These are phyloP conservation scores for Pocillopora meandrina DNA, from an alignment of 92 coral and sea anemone species.

Conservation along the genomic window DNA sequence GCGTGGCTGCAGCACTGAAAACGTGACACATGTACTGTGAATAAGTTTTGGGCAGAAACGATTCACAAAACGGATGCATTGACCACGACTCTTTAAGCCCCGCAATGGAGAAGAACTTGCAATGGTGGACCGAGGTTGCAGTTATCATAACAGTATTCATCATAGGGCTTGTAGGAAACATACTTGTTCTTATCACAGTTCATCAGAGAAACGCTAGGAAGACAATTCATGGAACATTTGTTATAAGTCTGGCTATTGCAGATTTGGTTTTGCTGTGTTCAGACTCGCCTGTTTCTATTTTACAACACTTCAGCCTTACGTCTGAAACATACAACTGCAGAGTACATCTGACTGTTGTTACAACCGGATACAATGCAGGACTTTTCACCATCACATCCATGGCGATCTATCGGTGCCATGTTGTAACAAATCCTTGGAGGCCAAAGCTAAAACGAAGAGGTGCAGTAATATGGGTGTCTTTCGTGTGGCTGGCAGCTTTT, in stretches of 20 bases:
- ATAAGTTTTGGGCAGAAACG: too few species aligned
- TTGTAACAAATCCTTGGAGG: conserved; percentile 63
- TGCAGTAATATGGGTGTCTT: conserved; percentile 38
- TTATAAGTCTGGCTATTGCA: conserved; percentile 55
- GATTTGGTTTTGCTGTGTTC: conserved; percentile 49
- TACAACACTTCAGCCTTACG: background rate
- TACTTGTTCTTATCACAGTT: conserved; percentile 41
- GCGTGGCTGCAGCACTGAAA: too few species aligned
- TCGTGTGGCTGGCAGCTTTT: conserved; percentile 60
- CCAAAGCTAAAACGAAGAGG: conserved; percentile 38
- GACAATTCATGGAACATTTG: conserved; percentile 60
- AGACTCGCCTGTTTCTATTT: conserved; percentile 33
- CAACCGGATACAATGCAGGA: conserved; percentile 57
- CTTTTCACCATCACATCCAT: conserved; percentile 65
- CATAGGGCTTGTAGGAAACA: conserved; percentile 56
- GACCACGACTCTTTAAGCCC: too few species aligned
- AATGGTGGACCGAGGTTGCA: background rate
- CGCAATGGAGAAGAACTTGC: background rate
- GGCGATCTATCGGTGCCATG: conserved; percentile 63
- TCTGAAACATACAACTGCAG: conserved; percentile 37
- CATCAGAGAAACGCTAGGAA: conserved; percentile 25
- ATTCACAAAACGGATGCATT: too few species aligned
- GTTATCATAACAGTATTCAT: conserved; percentile 26
- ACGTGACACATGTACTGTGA: too few species aligned
- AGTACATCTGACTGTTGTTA: conserved; percentile 40